Base-by-base conservation (phyloP, 2,113 vertebrate species). In the Oreotrochilus melanogaster region DNA sequence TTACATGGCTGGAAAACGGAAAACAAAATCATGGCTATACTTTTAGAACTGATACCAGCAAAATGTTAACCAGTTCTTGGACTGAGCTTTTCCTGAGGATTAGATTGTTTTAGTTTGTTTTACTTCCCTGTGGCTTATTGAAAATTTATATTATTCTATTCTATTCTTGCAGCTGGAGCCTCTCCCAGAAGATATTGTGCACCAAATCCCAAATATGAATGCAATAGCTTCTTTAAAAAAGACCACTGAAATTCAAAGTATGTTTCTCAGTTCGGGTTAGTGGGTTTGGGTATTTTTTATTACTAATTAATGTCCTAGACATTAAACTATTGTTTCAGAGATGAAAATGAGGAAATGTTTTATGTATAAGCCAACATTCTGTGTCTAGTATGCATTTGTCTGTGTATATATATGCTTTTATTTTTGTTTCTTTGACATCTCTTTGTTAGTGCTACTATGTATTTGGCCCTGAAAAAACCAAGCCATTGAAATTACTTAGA, bases 231-330 rank as follows among this genome's bases (percentile, higher is more conserved):
- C 98, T 94, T 98, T 98, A 95, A 98, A 98, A 97, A 98, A 97
- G 97, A 97, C 96, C 92, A 97, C 97, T 96, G 97, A 98, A 97
- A 98, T 98, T 96, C 98, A 98, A 98, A 98, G 98, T 98, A 98
- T 92, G 98, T 98, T 89, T 95, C 91, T 78, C 61, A 60, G 60
- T 88, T 94, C 93, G 54, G 64, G 33, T 66, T 86, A 35, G 65
- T 72, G 80, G 78, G 62, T 65, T 92, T 90, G 69, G 69, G 39
- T 19, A 18, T 73, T 70, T 74, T 79, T 80, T 73, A 8, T 56
- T 85, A 64, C 89, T 81, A 88, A 67, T 95, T 88, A 84, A 60
- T 87, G 30, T 60, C 35, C 67, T 67, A 42, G 88, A 73, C 31
- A 45, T 72, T 78, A 81, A 79, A 76, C 39, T 64, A 58, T 64